These are phyloP conservation scores for Onychomys torridus DNA, from an alignment of 2,797 vertebrate genomes.

Conservation along the genomic window DNA sequence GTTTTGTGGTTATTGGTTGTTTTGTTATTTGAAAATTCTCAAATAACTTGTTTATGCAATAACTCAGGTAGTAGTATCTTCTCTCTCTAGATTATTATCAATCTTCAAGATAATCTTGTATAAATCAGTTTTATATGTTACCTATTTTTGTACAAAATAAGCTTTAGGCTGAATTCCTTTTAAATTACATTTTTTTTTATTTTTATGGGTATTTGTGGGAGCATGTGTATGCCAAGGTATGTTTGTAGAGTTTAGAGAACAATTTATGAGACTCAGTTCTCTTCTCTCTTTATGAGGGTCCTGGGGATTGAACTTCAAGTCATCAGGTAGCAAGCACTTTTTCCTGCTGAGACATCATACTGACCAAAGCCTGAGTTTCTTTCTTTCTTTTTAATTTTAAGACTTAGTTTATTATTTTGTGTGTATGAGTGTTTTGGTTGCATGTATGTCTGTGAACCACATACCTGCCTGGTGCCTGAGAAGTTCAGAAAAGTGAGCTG, in stretches of 20 bases:
- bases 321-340: neutral
- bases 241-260: neutral
- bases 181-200: neutral
- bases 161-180: neutral
- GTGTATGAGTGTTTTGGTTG: neutral
- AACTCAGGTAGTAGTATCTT: neutral
- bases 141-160: constrained; percentile 48
- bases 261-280: neutral
- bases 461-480: neutral
- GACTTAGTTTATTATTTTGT: neutral
- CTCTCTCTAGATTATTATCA: constrained; percentile 16
- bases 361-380: neutral
- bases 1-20: neutral
- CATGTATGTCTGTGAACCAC: neutral
- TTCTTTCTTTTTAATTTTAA: neutral
- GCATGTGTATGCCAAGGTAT: neutral
- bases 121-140: constrained; percentile 10
- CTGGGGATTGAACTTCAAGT: neutral
- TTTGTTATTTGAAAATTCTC: constrained; percentile 26
- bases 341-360: neutral
- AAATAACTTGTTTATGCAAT: constrained; percentile 12
- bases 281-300: neutral
- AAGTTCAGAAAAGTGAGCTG: neutral
- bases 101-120: neutral
- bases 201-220: neutral